Evolutionary conservation across 1,140 invertebrate genomes (phyloP).

Genomic region (Ooceraea biroi): DNA sequence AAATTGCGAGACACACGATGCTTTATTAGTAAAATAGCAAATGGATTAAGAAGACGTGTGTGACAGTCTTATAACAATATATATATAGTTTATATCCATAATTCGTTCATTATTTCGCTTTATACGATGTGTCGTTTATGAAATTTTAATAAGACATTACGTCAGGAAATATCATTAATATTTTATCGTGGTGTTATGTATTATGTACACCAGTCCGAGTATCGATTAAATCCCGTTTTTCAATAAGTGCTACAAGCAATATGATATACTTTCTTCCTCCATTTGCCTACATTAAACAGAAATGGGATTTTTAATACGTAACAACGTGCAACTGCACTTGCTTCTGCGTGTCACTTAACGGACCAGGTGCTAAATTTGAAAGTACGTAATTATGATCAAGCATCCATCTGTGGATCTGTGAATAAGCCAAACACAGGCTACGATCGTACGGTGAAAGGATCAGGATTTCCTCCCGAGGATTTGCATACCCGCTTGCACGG

Average conservation of each 20-base stretch:
- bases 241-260: neutral
- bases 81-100: neutral
- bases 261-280: neutral
- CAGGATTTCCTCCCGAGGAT: constrained; percentile 54
- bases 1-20: neutral
- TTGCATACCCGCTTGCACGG: constrained; percentile 47
- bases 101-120: constrained; percentile 2
- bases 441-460: constrained; percentile 51
- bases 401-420: constrained; percentile 2
- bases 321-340: constrained; percentile 39
- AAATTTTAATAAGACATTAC: too few species aligned
- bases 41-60: neutral
- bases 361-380: constrained; percentile 36
- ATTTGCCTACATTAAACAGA: neutral
- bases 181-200: neutral
- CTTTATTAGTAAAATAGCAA: neutral
- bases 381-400: constrained; percentile 42
- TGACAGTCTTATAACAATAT: neutral
- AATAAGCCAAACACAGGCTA: constrained; percentile 22
- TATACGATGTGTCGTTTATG: neutral
- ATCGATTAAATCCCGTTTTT: neutral
- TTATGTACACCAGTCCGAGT: too few species aligned
- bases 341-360: constrained; percentile 25
- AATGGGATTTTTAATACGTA: constrained; percentile 6
- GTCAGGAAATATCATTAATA: neutral